phyloP scores from a whole-genome alignment of 2,888 invertebrate species.

The Ditylenchus weischeri region DNA sequence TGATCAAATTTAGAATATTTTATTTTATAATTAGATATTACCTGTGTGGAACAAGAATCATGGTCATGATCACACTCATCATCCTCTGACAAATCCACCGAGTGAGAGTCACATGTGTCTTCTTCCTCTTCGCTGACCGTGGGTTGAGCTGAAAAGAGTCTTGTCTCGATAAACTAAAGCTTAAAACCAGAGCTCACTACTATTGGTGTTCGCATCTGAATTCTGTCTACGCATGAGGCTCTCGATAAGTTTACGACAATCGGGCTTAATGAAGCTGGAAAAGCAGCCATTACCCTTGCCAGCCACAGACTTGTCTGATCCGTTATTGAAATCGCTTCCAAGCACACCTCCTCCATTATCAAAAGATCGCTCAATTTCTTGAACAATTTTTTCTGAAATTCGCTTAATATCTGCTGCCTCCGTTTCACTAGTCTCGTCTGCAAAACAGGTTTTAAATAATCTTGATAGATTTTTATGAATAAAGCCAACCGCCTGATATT shows the following conservation, averaged over 20 bases:
- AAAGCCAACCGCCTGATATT: too few relatives aligned
- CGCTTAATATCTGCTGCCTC: constrained; percentile 14
- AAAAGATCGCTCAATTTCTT: constrained; percentile 18
- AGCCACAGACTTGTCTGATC: constrained; percentile 3
- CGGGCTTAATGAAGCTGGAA: constrained; percentile 9
- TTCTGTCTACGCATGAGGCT: constrained; percentile 12
- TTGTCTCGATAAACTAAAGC: constrained; percentile 5
- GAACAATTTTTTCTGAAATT: constrained; percentile 15
- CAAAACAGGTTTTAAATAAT: background rate
- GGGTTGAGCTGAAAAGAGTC: constrained; percentile 7
- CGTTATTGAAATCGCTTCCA: background rate
- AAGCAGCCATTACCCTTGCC: constrained; percentile 5
- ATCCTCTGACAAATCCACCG: constrained; percentile 10
- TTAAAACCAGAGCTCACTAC: background rate
- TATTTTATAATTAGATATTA: background rate
- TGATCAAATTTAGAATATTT: background rate
- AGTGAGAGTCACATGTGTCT: background rate
- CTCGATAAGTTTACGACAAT: constrained; percentile 17
- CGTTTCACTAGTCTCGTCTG: constrained; percentile 1
- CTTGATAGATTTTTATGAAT: too few relatives aligned
- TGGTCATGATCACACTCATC: constrained; percentile 10
- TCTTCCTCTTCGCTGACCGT: constrained; percentile 5
- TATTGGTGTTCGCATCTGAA: background rate
- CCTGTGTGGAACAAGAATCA: constrained; percentile 3
- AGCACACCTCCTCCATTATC: background rate